Evolutionary conservation across 2,888 invertebrate genomes (phyloP).

Genomic region (Orthosia incerta): DNA sequence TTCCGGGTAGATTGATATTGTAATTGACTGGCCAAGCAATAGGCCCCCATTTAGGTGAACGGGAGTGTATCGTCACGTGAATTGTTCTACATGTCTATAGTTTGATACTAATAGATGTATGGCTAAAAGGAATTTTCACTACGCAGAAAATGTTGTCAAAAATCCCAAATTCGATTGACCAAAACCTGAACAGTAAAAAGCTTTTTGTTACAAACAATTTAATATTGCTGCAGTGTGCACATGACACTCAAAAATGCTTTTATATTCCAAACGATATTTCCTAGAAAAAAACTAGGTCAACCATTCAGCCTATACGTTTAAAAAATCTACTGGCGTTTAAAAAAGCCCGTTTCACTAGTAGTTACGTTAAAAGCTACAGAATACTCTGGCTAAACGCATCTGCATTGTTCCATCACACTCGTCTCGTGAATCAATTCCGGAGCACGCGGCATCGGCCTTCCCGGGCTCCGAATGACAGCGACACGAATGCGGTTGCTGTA

Average conservation of each 20-base stretch:
- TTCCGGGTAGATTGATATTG: conserved; percentile 34
- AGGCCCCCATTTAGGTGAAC: conserved; percentile 1
- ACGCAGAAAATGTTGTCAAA: background rate
- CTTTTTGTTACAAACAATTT: conserved; percentile 54
- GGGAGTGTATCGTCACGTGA: background rate
- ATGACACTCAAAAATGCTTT: conserved; percentile 53
- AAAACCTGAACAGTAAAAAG: conserved; percentile 33
- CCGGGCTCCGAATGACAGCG: conserved; percentile 66
- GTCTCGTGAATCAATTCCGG: conserved; percentile 79
- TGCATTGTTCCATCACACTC: conserved; percentile 83
- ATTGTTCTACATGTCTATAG: background rate
- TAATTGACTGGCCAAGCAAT: conserved; percentile 31
- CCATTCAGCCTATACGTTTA: conserved; percentile 54
- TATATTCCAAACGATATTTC: conserved; percentile 51
- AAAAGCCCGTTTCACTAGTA: conserved; percentile 64
- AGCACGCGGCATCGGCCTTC: conserved; percentile 60
- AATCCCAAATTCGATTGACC: conserved; percentile 19
- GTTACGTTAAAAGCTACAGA: conserved; percentile 68
- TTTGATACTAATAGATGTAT: background rate
- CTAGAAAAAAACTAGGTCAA: conserved; percentile 59
- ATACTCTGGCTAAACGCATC: conserved; percentile 78
- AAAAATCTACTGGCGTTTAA: conserved; percentile 56
- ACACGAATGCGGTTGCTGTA: conserved; percentile 73
- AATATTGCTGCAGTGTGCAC: conserved; percentile 33
- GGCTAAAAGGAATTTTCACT: conserved; percentile 11